Base-by-base conservation (phyloP, 2,113 vertebrate species). In the Leucopsar rothschildi region DNA sequence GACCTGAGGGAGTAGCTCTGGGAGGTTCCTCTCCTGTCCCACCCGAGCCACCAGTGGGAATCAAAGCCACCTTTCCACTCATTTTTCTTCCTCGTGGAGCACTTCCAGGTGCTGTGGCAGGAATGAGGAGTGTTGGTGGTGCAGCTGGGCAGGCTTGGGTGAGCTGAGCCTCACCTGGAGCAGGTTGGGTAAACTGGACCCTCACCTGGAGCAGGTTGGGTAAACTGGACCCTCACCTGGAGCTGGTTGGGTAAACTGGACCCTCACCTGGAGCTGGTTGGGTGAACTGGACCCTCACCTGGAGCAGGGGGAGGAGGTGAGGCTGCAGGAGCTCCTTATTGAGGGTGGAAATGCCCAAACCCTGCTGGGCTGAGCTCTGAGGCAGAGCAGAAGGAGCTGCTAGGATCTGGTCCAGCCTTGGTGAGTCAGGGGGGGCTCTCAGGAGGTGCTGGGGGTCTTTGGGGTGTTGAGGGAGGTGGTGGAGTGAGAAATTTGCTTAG, bases 261-360 rank as follows among this genome's bases (percentile, higher is more conserved):
- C 5, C 4, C 49, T 25, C 49, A 50, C 53, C 52, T 60, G 86
- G 10, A 5, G 17, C 2, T 2, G 19, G 13, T 15, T 42, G 40
- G 40, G 40, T 42, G 5, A 15, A 14, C 13, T 42, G 40, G 15
- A 15, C 4, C 49, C 24, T 49, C 49, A 50, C 53, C 52, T 60
- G 86, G 10, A 4, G 17, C 2, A 2, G 19, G 13, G 15, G 49
- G n/a, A 59, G 55, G 40, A 45, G 83, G 3, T 4, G 7, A 20
- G 56, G 59, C 40, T 64, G 37, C 5, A 12, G 47, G 25, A 45
- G 23, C 27, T 95, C 6, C 5, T 6, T 13, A 17, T 2, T 25
- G 40, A 3, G 40, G 64, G 59, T 4, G 7, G 15, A 6, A 4
- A 33, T 0, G 1, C 0, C 1, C 1, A 5, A 9, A 3, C 1